phyloP scores from a whole-genome alignment of 23 tunicate species.

The Ciona savignyi region DNA sequence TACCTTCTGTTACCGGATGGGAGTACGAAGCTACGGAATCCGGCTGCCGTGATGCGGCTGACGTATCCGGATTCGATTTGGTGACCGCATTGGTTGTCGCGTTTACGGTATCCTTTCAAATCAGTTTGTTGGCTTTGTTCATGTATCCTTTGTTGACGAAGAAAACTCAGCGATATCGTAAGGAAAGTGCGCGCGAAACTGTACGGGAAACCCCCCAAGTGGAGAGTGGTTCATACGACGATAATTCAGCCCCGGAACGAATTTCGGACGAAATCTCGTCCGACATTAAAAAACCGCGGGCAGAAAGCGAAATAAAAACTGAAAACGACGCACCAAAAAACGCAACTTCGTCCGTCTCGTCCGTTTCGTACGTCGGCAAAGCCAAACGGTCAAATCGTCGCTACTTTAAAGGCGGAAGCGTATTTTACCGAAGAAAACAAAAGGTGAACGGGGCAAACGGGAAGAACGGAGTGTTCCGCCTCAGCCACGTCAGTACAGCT shows the following conservation, averaged over 20 bases:
- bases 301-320: background rate
- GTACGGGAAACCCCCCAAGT: background rate
- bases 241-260: background rate
- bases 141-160: constrained; percentile 75
- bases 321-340: background rate
- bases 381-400: background rate
- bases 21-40: constrained; percentile 33
- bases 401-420: background rate
- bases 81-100: constrained; percentile 42
- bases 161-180: constrained; percentile 74
- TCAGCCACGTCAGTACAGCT: background rate
- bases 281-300: background rate
- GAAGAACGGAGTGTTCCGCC: background rate
- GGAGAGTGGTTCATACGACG: constrained; percentile 11
- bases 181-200: constrained; percentile 7
- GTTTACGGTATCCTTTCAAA: constrained; percentile 60
- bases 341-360: background rate
- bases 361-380: background rate
- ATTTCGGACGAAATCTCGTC: constrained; percentile 1
- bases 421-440: background rate
- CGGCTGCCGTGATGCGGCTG: constrained; percentile 65
- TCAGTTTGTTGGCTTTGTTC: constrained; percentile 56
- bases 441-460: background rate
- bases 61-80: constrained; percentile 37
- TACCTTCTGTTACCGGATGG: constrained; percentile 83